Evolutionary conservation across 2,797 vertebrate species (phyloP).

Genomic region (Dendrocincla fuliginosa): DNA sequence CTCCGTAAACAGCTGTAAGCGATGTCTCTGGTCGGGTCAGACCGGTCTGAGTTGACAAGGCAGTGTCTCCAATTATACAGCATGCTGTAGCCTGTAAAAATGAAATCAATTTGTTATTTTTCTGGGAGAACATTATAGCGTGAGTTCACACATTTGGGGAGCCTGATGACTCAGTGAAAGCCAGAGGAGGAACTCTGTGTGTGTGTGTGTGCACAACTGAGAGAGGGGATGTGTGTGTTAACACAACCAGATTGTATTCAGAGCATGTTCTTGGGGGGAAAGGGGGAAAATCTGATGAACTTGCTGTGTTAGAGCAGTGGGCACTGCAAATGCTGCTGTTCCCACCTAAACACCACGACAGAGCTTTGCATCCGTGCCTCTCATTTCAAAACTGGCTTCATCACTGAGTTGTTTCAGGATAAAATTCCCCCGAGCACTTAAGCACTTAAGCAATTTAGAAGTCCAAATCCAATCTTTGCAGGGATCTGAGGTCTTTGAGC

Average conservation of each 20-base stretch:
- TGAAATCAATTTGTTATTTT: slow-evolving; percentile 77
- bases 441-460: slow-evolving; percentile 65
- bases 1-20: slow-evolving; percentile 75
- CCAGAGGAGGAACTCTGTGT: background rate
- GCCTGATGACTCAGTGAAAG: slow-evolving; percentile 59
- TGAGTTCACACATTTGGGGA: slow-evolving; percentile 69
- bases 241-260: background rate
- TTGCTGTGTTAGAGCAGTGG: background rate
- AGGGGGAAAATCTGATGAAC: background rate
- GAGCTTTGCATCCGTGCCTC: background rate
- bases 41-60: slow-evolving; percentile 74
- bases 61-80: slow-evolving; percentile 77
- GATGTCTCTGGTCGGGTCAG: slow-evolving; percentile 74
- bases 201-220: background rate
- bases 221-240: background rate
- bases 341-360: background rate
- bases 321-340: background rate
- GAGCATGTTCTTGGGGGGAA: background rate
- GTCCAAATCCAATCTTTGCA: slow-evolving; percentile 57
- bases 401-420: slow-evolving; percentile 1
- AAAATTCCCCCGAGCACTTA: slow-evolving; percentile 55
- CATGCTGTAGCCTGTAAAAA: slow-evolving; percentile 74
- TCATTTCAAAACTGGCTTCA: background rate
- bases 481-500: slow-evolving; percentile 57
- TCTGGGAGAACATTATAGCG: slow-evolving; percentile 64